Evolutionary conservation across 2,113 vertebrate genomes (phyloP).

Genomic region (cattle (Bos taurus)): DNA sequence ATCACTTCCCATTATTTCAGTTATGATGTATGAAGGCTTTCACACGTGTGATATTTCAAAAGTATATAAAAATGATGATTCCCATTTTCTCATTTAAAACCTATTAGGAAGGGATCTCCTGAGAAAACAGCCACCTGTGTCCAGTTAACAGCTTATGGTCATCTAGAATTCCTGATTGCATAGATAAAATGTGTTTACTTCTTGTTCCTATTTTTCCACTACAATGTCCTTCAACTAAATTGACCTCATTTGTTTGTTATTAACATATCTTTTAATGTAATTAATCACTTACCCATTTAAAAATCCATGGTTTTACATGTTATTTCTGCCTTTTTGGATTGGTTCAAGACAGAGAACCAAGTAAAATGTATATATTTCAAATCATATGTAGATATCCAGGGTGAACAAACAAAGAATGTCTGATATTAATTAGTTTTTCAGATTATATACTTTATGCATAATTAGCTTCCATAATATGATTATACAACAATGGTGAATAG

Average conservation of each 20-base stretch:
- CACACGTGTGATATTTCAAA: constrained; percentile 78
- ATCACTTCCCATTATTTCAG: constrained; percentile 78
- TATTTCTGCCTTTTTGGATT: not conserved
- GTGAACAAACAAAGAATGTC: not conserved
- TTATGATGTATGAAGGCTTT: constrained; percentile 81
- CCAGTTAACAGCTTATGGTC: constrained; percentile 76
- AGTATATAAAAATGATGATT: constrained; percentile 75
- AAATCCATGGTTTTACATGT: not conserved
- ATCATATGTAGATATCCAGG: not conserved
- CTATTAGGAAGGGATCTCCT: constrained; percentile 76
- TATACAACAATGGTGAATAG: not conserved
- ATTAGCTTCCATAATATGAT: not conserved
- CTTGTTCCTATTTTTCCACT: not conserved
- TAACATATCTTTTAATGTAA: not conserved
- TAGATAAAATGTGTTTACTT: not conserved
- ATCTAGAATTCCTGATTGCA: constrained; percentile 67
- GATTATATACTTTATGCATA: not conserved
- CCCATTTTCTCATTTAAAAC: constrained; percentile 79
- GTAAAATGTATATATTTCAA: not conserved
- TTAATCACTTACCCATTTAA: not conserved
- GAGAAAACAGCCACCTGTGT: constrained; percentile 80
- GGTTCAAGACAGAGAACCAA: not conserved
- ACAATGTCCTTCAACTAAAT: not conserved
- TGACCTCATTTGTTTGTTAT: not conserved
- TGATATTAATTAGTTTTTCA: not conserved